Evolutionary conservation across 2,888 invertebrate genomes (phyloP).

Genomic region (Stictocephala bisonia): DNA sequence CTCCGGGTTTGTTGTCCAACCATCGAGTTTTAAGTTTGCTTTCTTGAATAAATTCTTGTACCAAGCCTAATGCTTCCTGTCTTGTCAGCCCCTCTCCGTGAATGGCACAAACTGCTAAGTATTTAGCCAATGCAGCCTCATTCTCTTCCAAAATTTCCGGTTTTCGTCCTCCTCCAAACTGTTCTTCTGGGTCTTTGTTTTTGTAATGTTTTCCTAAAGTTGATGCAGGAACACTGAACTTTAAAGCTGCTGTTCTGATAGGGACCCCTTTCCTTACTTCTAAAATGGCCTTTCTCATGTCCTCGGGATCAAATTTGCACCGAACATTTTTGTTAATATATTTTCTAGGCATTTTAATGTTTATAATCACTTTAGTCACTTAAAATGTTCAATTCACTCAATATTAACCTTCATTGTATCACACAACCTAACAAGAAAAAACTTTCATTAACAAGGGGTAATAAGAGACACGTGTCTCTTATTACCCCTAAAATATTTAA

Average conservation of each 20-base stretch:
- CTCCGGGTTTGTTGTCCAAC: no score
- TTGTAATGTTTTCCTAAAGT: neutral
- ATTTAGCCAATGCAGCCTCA: neutral
- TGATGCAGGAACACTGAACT: neutral
- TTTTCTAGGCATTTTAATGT: neutral
- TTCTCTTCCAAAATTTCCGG: neutral
- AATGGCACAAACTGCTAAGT: neutral
- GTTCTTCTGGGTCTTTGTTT: neutral
- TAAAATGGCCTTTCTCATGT: neutral
- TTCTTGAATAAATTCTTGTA: no score
- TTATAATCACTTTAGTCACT: neutral
- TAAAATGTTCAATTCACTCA: neutral
- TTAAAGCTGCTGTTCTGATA: slow-evolving; percentile 1
- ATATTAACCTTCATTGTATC: no score
- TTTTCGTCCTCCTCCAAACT: neutral
- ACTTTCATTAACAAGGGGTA: no score
- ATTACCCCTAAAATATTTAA: no score
- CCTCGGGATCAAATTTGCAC: neutral
- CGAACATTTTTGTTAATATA: neutral
- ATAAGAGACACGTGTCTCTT: no score
- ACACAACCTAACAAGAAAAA: no score
- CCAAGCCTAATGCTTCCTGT: neutral
- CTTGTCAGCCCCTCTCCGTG: neutral
- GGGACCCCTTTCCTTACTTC: slow-evolving; percentile 2
- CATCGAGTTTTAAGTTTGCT: no score